Evolutionary conservation across 2,888 invertebrate genomes (phyloP).

Genomic region (Rhagium mordax): DNA sequence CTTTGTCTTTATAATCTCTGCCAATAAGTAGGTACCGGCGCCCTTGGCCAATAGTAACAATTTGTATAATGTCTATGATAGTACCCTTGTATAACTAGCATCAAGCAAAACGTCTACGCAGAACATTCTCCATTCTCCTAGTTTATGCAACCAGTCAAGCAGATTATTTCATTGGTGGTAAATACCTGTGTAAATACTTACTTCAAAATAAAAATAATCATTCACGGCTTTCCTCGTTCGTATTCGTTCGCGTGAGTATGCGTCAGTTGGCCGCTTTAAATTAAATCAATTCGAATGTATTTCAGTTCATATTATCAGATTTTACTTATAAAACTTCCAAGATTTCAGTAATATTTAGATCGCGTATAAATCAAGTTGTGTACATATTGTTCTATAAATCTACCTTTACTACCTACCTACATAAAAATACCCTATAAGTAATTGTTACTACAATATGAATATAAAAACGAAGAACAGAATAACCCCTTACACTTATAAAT

Average conservation of each 20-base stretch:
- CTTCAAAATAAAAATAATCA: not conserved
- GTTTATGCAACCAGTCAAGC: too few species aligned
- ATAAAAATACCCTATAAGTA: too few species aligned
- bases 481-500: slow-evolving; percentile 10
- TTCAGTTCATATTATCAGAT: slow-evolving; percentile 7
- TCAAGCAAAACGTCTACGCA: too few species aligned
- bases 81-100: too few species aligned
- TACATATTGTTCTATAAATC: not conserved
- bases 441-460: not conserved
- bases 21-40: too few species aligned
- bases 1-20: too few species aligned
- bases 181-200: not conserved
- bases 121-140: too few species aligned
- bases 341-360: not conserved
- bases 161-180: not conserved
- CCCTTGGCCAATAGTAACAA: too few species aligned
- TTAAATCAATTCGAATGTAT: slow-evolving; percentile 5
- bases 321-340: not conserved
- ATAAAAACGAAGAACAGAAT: not conserved
- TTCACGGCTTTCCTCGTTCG: not conserved
- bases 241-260: slow-evolving; percentile 6
- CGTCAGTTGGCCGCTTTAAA: not conserved
- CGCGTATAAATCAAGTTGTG: not conserved
- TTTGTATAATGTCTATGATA: too few species aligned
- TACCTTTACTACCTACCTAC: not conserved